Evolutionary conservation across 2,888 invertebrate species (phyloP), one percentile per base, ranked within the genome.

Genomic region (Autographa pulchrina): DNA sequence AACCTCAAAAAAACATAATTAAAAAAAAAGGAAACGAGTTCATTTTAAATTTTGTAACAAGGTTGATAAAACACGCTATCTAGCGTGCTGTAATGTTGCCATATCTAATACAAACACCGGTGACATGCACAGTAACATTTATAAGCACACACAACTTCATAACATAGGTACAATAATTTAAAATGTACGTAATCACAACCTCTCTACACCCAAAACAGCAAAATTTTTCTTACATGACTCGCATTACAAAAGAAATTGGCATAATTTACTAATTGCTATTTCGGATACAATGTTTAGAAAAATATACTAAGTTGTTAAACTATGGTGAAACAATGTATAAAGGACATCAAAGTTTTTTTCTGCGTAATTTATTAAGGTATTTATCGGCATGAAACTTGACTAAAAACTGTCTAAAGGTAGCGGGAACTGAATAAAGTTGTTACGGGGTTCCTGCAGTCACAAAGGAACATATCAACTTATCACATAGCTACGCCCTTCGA

Each of bases 151-250:
- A 77, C 62, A 74, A 35, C 67, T 78, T 43, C 52, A 66, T 74
- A 85, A 82, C 75, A 75, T 2, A 25, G 25, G 25, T 70, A 80
- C 81, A 85, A 86, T 84, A 86, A 89, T 86, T 86, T 83, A 84
- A 86, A 86, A 81, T 75, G 78, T 85, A 80, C 79, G 70, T 82
- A 82, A 85, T 90, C 91, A 91, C 90, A 91, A 91, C 90, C 90
- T 72, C 74, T 75, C 86, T 78, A 78, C 80, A 85, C 81, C 80
- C 82, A 84, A 85, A 88, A 89, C 86, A 86, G 85, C 83, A 78
- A 80, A 75, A 83, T 81, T 77, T 81, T 77, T 25, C 73, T 54
- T 59, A 74, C 66, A 83, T 82, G 75, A 75, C 79, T 80, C 68
- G 72, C 66, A 70, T 70, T 63, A 48, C 66, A 74, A 48, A 78